Evolutionary conservation across 2,888 invertebrate genomes (phyloP).

Genomic region (Calameuta idolon): DNA sequence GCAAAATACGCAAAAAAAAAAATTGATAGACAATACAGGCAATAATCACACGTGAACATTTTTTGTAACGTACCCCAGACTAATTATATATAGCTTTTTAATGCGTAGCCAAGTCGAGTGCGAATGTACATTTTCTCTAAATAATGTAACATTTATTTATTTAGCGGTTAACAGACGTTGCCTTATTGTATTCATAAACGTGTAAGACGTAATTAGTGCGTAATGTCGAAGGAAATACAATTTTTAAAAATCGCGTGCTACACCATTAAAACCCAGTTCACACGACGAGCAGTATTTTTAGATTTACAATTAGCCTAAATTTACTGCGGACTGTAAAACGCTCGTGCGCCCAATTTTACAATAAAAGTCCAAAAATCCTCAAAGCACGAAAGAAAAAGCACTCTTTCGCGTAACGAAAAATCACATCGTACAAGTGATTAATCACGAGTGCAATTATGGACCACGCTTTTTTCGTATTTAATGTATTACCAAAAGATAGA

Average conservation of each 20-base stretch:
- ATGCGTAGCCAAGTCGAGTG: conserved; percentile 12
- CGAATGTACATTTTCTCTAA: conserved; percentile 18
- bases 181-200: conserved; percentile 54
- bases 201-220: conserved; percentile 38
- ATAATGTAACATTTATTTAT: conserved; percentile 54
- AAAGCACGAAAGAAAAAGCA: background rate
- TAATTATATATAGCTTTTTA: conserved; percentile 3
- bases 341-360: background rate
- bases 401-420: too few relatives aligned
- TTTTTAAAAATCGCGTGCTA: conserved; percentile 23
- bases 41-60: conserved; percentile 12
- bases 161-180: conserved; percentile 51
- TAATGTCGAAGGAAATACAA: background rate
- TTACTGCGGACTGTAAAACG: conserved; percentile 35
- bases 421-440: background rate
- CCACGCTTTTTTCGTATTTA: background rate
- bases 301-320: conserved; percentile 57
- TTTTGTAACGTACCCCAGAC: conserved; percentile 6
- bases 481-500: background rate
- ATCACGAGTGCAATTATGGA: background rate
- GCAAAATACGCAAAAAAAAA: background rate
- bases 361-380: background rate
- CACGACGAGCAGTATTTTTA: conserved; percentile 64
- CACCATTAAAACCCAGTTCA: conserved; percentile 39
- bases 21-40: background rate